Conservation (phyloP, 1,140 invertebrate genomes). For the Trinorchestia longiramus region DNA sequence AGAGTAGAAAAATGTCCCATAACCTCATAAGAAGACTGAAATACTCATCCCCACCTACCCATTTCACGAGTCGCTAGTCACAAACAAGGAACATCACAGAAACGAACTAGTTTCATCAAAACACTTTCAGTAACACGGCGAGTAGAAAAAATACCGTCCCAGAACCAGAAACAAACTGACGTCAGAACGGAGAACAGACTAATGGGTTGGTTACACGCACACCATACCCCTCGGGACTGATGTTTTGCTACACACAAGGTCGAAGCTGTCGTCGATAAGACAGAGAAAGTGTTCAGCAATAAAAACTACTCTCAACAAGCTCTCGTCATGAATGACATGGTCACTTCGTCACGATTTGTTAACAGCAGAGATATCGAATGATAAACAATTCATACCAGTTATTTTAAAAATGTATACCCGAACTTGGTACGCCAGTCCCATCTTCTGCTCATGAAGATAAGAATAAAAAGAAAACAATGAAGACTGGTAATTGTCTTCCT, state of each 20-base stretch:
- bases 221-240: not conserved
- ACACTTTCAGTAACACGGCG: not conserved
- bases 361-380: not conserved
- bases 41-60: not conserved
- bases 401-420: not conserved
- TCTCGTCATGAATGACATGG: not conserved
- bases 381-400: not conserved
- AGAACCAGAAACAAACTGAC: not conserved
- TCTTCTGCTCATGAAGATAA: not conserved
- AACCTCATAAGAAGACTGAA: not conserved
- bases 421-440: not conserved
- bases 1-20: not conserved
- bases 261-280: not conserved
- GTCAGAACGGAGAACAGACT: not conserved
- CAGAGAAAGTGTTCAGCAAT: not conserved
- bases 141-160: not conserved
- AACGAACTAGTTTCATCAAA: not conserved
- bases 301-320: not conserved
- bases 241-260: not conserved
- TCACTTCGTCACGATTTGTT: not conserved
- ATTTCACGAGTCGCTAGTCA: not conserved
- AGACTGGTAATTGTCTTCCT: not conserved
- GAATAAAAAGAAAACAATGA: not conserved
- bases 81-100: not conserved
- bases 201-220: not conserved